Percentiles rank a stretch among this genome's conserved stretches.
Evolutionary conservation across 2,113 vertebrate genomes (phyloP).

Genomic region (Phylloscopus trochiloides): DNA sequence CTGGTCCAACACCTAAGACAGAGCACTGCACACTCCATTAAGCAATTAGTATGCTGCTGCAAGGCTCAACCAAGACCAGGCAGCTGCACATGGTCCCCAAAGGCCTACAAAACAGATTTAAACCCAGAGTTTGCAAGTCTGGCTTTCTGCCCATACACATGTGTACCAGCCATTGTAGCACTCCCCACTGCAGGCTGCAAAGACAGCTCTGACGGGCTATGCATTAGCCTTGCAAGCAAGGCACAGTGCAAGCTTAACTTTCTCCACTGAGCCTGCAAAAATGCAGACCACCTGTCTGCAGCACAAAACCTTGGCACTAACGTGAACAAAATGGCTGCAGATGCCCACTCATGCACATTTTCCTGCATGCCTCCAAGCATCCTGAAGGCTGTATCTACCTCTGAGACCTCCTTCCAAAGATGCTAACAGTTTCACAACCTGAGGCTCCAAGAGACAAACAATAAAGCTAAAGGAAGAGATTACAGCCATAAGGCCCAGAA

Average conservation of each 20-base stretch:
- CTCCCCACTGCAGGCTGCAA: neutral
- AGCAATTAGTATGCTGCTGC: neutral
- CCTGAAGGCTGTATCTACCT: neutral
- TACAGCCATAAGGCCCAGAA: neutral
- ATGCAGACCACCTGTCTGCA: conserved; percentile 25
- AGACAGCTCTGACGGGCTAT: neutral
- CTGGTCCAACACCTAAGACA: neutral
- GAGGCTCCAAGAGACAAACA: neutral
- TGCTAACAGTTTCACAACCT: neutral
- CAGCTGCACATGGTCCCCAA: conserved; percentile 18
- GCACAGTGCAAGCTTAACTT: neutral
- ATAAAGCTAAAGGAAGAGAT: neutral
- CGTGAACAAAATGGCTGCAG: conserved; percentile 55
- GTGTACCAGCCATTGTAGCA: conserved; percentile 14
- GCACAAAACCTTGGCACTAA: neutral
- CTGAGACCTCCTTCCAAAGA: neutral
- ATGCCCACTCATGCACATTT: neutral
- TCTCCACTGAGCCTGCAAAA: neutral
- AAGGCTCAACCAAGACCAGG: neutral
- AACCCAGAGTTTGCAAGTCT: neutral
- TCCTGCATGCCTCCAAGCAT: neutral
- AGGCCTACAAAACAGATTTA: conserved; percentile 18
- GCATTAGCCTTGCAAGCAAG: neutral
- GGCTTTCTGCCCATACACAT: conserved; percentile 22
- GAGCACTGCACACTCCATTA: neutral